Conservation (phyloP, 64 coral and sea anemone genomes). For the Stichodactyla helianthus region DNA sequence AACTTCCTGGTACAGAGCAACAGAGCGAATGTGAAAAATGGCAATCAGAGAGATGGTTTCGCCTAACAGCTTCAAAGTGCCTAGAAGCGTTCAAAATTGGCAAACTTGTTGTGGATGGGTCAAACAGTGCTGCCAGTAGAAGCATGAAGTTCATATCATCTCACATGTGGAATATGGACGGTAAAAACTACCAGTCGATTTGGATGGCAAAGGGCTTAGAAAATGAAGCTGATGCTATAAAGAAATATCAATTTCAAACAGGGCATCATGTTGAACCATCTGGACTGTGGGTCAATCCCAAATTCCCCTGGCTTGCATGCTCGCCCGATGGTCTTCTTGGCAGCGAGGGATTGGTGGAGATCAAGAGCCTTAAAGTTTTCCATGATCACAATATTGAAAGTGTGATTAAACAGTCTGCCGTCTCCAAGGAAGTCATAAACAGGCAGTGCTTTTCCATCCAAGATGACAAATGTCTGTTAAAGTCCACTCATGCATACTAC, state of each 20-base stretch:
- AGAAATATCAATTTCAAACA: constrained; percentile 60
- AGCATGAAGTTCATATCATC: constrained; percentile 33
- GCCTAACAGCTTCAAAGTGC: constrained; percentile 26
- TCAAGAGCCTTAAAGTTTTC: constrained; percentile 60
- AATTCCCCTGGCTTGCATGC: constrained; percentile 66
- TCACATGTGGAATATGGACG: constrained; percentile 40
- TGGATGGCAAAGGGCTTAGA: constrained; percentile 63
- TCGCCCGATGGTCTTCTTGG: constrained; percentile 58
- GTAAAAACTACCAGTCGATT: constrained; percentile 18
- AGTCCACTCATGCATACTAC: constrained; percentile 36
- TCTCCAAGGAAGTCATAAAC: constrained; percentile 28
- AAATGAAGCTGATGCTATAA: constrained; percentile 50
- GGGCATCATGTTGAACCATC: constrained; percentile 16
- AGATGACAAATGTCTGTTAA: constrained; percentile 34
- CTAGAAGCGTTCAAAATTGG: constrained; percentile 7
- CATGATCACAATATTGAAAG: constrained; percentile 48
- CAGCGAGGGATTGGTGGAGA: constrained; percentile 50
- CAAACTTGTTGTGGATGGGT: constrained; percentile 22
- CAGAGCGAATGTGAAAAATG: constrained; percentile 56
- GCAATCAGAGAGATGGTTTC: background rate
- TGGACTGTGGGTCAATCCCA: constrained; percentile 66
- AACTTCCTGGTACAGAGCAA: constrained; percentile 39
- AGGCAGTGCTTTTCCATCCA: constrained; percentile 52
- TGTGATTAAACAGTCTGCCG: constrained; percentile 3
- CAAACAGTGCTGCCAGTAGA: constrained; percentile 26